phyloP scores from a whole-genome alignment of 2,888 invertebrate genomes.

The Caradrina kadenii region DNA sequence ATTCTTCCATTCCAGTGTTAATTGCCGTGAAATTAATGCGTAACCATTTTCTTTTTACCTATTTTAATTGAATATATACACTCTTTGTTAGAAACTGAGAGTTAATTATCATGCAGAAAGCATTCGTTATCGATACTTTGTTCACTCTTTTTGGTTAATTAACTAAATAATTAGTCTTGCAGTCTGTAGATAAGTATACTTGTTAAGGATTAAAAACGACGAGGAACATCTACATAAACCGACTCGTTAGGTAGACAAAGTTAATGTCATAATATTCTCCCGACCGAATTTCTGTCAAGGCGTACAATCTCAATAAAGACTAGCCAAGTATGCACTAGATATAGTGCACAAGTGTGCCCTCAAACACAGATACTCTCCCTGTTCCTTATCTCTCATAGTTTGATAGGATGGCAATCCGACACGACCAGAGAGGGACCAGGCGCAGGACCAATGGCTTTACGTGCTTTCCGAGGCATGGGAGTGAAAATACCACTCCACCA shows the following conservation, averaged over 20 bases:
- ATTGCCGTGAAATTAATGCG: conserved; percentile 59
- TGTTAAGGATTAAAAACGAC: conserved; percentile 17
- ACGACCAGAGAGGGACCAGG: no score
- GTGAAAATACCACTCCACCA: no score
- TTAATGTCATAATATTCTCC: conserved; percentile 20
- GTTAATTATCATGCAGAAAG: conserved; percentile 12
- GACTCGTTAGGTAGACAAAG: conserved; percentile 2
- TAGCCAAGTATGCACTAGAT: background rate
- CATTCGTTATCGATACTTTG: conserved; percentile 29
- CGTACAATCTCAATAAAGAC: no score
- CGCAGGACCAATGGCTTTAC: no score
- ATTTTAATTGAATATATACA: conserved; percentile 32
- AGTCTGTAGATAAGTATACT: conserved; percentile 27
- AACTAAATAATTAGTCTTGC: conserved; percentile 6
- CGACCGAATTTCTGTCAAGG: no score
- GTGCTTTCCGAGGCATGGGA: no score
- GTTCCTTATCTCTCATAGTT: no score
- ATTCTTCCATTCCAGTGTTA: conserved; percentile 45
- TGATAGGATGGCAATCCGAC: no score
- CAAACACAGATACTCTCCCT: no score
- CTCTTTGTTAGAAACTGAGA: conserved; percentile 19
- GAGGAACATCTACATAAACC: background rate
- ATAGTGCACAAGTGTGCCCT: background rate
- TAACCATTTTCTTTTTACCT: conserved; percentile 44
- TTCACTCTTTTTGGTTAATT: conserved; percentile 17